These are phyloP conservation scores for Amblyteles armatorius DNA, from an alignment of 2,888 invertebrate species.

Conservation along the genomic window DNA sequence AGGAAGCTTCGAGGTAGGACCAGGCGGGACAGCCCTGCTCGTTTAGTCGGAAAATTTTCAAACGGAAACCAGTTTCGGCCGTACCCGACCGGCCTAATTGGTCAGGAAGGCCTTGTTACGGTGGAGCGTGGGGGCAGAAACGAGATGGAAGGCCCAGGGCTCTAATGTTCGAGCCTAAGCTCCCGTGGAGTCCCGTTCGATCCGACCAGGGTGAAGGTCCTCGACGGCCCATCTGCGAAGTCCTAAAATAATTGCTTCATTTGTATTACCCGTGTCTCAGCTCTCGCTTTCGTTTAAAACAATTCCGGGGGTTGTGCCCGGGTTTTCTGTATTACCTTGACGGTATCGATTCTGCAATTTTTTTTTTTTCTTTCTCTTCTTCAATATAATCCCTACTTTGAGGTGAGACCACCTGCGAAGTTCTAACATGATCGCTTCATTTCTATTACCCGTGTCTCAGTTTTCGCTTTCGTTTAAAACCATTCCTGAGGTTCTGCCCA, in stretches of 20 bases:
- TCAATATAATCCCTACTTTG: neutral
- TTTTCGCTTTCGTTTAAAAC: no score
- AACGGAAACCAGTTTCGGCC: conserved; percentile 66
- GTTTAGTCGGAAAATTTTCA: conserved; percentile 65
- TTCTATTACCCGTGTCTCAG: no score
- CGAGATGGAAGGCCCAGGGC: conserved; percentile 28
- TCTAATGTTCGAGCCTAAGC: conserved; percentile 7
- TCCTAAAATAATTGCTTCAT: neutral
- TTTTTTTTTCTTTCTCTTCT: neutral
- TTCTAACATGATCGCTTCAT: no score
- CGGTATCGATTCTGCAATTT: neutral
- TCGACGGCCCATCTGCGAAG: neutral
- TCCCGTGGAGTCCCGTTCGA: conserved; percentile 30
- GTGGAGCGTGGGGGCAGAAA: conserved; percentile 38
- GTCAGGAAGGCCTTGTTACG: conserved; percentile 59
- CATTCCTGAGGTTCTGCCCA: no score
- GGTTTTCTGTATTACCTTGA: no score
- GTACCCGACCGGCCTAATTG: conserved; percentile 33
- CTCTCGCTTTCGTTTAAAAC: no score
- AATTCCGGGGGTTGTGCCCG: no score
- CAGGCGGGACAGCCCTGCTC: neutral
- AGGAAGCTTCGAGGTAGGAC: neutral
- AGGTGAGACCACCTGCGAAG: neutral
- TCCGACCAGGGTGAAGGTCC: conserved; percentile 15
- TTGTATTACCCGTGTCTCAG: no score